Conservation (phyloP, 1,140 invertebrate genomes). For the Agrypnia vestita region DNA sequence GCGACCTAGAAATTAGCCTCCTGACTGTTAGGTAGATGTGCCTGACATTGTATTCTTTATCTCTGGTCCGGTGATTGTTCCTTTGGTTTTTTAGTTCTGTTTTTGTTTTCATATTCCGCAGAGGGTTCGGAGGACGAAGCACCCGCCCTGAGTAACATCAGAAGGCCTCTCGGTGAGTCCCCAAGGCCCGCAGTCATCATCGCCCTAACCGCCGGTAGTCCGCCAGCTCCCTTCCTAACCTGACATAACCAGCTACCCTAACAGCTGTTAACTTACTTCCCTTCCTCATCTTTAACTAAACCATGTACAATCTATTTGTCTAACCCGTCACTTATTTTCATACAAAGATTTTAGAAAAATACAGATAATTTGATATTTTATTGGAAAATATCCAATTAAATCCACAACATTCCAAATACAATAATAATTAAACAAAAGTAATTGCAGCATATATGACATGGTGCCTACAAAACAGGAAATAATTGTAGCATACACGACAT, state of each 20-base stretch:
- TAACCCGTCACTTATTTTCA: no score
- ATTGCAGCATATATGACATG: no score
- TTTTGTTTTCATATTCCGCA: conserved; percentile 61
- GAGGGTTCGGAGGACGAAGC: conserved; percentile 60
- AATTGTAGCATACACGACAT: no score
- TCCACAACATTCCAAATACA: no score
- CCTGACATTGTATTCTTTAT: background rate
- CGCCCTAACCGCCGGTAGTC: background rate
- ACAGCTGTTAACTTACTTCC: background rate
- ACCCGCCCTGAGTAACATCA: conserved; percentile 59
- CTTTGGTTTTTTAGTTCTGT: conserved; percentile 45
- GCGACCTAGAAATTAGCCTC: background rate
- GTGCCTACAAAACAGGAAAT: no score
- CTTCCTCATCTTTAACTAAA: no score
- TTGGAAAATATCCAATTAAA: no score
- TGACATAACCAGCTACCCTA: background rate
- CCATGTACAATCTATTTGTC: no score
- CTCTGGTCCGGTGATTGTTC: conserved; percentile 8
- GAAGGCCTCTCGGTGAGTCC: conserved; percentile 61
- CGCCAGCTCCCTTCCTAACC: background rate
- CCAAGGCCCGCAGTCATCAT: background rate
- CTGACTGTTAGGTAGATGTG: conserved; percentile 9
- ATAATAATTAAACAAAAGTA: no score
- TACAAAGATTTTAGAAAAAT: no score
- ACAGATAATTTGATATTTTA: no score